Evolutionary conservation across 2,113 vertebrate species (phyloP).

Genomic region (Salvator merianae): DNA sequence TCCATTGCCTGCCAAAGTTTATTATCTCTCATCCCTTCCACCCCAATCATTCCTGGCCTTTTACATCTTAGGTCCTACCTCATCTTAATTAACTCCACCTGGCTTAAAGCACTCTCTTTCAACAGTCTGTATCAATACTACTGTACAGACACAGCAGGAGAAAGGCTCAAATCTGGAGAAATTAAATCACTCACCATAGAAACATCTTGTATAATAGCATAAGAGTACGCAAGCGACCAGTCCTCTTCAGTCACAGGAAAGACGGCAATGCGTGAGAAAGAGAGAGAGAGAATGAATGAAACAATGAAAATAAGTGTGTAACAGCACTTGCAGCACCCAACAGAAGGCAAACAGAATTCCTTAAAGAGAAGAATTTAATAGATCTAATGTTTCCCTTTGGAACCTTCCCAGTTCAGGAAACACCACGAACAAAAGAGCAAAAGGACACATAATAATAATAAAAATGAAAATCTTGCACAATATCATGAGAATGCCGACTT

Average conservation of each 20-base stretch:
- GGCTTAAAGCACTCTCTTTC: conserved; percentile 60
- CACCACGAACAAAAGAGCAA: background rate
- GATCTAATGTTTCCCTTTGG: conserved; percentile 10
- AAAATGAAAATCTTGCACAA: background rate
- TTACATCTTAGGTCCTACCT: conserved; percentile 39
- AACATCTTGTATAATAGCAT: conserved; percentile 67
- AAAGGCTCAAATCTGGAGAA: conserved; percentile 69
- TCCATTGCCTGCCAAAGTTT: conserved; percentile 39
- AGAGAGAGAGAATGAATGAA: background rate
- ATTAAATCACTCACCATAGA: conserved; percentile 74
- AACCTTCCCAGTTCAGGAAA: background rate
- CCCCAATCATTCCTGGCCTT: background rate
- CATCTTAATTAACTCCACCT: conserved; percentile 72
- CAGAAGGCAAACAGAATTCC: background rate
- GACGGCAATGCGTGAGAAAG: background rate
- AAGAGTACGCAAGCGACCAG: conserved; percentile 58
- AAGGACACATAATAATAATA: background rate
- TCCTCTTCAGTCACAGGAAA: conserved; percentile 40
- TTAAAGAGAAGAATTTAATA: background rate
- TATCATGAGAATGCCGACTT: background rate
- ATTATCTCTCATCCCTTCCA: conserved; percentile 10
- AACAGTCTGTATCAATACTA: conserved; percentile 62
- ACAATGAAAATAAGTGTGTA: conserved; percentile 36
- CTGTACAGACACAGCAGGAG: conserved; percentile 67
- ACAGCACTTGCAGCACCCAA: conserved; percentile 17